These are phyloP conservation scores for Sebastolobus altivelis DNA, from an alignment of 2,797 vertebrate genomes.

Conservation along the genomic window DNA sequence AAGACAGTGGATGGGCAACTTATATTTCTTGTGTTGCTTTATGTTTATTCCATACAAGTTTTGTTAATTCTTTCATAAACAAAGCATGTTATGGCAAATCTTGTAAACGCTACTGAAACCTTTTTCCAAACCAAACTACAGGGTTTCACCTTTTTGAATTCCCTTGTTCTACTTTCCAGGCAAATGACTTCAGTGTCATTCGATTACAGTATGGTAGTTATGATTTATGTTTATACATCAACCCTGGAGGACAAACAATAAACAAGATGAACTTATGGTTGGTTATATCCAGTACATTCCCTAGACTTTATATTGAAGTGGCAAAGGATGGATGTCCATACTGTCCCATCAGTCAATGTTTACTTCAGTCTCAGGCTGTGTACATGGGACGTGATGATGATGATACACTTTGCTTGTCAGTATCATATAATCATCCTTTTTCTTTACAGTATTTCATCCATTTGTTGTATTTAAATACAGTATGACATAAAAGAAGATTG, in stretches of 20 bases:
- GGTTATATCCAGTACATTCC: neutral
- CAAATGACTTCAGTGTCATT: neutral
- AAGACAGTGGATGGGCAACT: neutral
- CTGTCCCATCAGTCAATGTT: neutral
- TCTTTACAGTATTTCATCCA: neutral
- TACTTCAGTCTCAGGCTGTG: neutral
- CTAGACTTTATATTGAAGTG: neutral
- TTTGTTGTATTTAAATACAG: neutral
- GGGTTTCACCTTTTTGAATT: neutral
- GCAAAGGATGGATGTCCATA: neutral
- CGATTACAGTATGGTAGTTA: neutral
- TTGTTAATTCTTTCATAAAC: neutral
- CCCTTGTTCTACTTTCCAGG: neutral
- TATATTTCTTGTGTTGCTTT: neutral
- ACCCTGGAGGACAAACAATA: neutral
- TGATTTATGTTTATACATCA: neutral
- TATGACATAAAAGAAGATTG: fast-evolving
- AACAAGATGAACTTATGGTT: neutral
- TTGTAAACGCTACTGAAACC: neutral
- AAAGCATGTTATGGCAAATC: fast-evolving
- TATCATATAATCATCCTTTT: neutral
- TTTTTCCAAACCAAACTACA: neutral
- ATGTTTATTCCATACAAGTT: neutral
- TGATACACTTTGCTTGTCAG: no score
- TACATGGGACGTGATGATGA: neutral